Evolutionary conservation across 2,888 invertebrate species (phyloP), one percentile per base, ranked within the genome.

Genomic region (Lymantria monacha): DNA sequence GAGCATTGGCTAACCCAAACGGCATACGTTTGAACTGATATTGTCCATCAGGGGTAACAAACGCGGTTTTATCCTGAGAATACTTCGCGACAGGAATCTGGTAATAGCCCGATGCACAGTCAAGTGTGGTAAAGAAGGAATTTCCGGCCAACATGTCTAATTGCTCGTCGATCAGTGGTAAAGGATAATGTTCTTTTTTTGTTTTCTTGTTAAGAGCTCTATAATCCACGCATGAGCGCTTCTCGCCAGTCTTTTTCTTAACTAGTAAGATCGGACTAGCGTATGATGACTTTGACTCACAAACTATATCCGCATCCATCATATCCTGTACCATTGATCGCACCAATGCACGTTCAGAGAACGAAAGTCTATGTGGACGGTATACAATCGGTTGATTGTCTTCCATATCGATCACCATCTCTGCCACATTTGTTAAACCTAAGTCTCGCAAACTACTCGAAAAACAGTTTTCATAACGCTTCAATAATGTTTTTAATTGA

Each of bases 211-310:
- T 70, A 0, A 67, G n/a, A 0, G 68, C 61, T 0, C 67, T 48
- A 43, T 58, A 70, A 22, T 68, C 66, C 0, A 66, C 46, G 13
- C 67, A 69, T n/a, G n/a, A 0, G 0, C 67, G 33, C 7, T 53
- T 57, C 1, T 69, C 70, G 0, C 66, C 67, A 0, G 61, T 53
- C n/a, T 67, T 70, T 10, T 69, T 70, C 8, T 61, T 53, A 0
- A 69, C 69, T 0, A 72, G 15, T 0, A 72, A 7, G 0, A 70
- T 56, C 0, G 71, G 69, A 37, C 65, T 65, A 0, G 69, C 67
- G 44, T 63, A 69, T 0, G 52, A 38, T 0, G 68, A 67, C 7
- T 22, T 44, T 0, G 66, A 66, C 1, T 62, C 61, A 0, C 57
- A 14, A 7, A 67, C 42, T 2, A 71, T 68, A 3, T 42, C 58